A percentile compares a stretch with the other conserved stretches of the same genome.
These are phyloP conservation scores for Tinea trinotella DNA, from an alignment of 2,888 invertebrate species.

Conservation along the genomic window DNA sequence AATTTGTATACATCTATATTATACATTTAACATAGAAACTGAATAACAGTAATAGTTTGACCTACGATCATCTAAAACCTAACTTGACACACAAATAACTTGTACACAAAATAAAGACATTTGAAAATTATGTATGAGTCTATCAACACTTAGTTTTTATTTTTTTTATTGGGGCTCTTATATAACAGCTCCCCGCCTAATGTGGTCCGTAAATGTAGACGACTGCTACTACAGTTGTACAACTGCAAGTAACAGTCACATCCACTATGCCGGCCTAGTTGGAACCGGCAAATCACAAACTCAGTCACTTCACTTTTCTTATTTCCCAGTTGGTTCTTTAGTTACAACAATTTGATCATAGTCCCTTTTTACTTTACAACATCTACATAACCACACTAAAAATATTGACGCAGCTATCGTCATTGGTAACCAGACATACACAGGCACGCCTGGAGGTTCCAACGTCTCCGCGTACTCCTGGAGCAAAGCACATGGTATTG, in stretches of 20 bases:
- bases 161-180: no score
- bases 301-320: neutral
- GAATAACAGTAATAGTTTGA: no score
- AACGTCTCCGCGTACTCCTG: constrained; percentile 12
- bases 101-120: neutral
- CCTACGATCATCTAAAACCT: neutral
- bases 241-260: no score
- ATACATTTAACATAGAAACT: no score
- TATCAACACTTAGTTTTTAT: neutral
- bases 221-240: no score
- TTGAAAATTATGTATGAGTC: neutral
- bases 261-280: no score
- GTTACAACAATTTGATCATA: neutral
- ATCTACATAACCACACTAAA: constrained; percentile 15
- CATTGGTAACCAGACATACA: constrained; percentile 13
- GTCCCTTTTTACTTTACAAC: constrained; percentile 11
- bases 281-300: no score
- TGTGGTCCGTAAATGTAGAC: no score
- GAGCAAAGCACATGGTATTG: constrained; percentile 1
- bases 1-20: no score
- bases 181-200: no score
- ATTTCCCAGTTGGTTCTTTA: neutral
- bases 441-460: constrained; percentile 9
- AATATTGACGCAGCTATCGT: constrained; percentile 5
- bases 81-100: neutral